phyloP scores from a whole-genome alignment of 2,113 vertebrate genomes.

The Etheostoma spectabile region DNA sequence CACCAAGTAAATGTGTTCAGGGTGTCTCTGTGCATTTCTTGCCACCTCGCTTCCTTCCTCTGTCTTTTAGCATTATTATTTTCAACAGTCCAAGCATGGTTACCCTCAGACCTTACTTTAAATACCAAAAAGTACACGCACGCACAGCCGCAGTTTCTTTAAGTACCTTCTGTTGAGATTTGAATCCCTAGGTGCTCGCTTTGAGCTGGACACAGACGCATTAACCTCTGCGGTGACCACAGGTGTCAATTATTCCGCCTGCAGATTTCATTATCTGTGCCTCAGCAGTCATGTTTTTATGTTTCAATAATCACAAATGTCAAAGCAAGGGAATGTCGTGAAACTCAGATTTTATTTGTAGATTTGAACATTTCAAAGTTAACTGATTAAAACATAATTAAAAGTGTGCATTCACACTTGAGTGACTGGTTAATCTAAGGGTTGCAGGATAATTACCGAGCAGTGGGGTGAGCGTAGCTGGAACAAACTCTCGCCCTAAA shows the following conservation, averaged over 20 bases:
- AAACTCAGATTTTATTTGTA: constrained; percentile 8
- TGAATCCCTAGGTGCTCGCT: neutral
- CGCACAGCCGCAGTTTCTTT: neutral
- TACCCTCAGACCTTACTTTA: constrained; percentile 5
- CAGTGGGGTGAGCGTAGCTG: neutral
- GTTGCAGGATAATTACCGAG: constrained; percentile 15
- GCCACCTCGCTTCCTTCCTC: neutral
- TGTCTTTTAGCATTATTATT: neutral
- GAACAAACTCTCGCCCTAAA: neutral
- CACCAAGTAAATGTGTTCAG: constrained; percentile 8
- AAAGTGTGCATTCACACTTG: neutral
- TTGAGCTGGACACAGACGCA: constrained; percentile 3
- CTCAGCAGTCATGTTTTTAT: neutral
- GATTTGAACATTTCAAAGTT: constrained; percentile 24
- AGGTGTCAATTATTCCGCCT: constrained; percentile 15
- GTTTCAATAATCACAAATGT: constrained; percentile 19
- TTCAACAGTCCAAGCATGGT: constrained; percentile 1
- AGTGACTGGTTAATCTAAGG: neutral
- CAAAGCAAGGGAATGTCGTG: neutral
- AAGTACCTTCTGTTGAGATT: neutral
- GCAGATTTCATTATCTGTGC: constrained; percentile 22
- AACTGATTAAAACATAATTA: constrained; percentile 18
- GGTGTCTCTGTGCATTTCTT: constrained; percentile 6
- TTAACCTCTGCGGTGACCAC: constrained; percentile 12
- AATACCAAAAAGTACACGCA: neutral